A percentile compares a stretch with the other conserved stretches of the same genome.
Conservation (phyloP, 2,113 vertebrate species). For the Leucoraja erinaceus region DNA sequence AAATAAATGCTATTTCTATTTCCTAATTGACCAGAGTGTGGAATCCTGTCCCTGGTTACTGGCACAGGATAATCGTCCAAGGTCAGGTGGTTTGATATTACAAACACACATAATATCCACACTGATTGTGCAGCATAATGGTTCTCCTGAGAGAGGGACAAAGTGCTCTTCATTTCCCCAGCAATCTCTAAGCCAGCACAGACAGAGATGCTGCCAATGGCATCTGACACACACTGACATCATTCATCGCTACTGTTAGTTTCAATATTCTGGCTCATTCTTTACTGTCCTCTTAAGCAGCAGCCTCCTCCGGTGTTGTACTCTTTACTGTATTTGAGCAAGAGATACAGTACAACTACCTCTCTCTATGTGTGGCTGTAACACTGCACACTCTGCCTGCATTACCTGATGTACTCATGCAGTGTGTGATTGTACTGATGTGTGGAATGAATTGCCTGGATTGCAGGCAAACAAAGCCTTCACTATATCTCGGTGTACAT, state of each 20-base stretch:
- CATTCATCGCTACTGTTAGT: background rate
- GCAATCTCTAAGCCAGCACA: background rate
- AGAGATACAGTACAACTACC: too few relatives aligned
- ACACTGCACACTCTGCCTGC: too few relatives aligned
- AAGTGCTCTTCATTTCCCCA: background rate
- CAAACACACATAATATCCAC: background rate
- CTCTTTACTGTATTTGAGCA: background rate
- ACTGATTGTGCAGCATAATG: background rate
- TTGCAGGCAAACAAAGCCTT: too few relatives aligned
- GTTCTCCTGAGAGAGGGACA: too few relatives aligned
- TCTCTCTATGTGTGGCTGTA: too few relatives aligned
- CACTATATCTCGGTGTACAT: too few relatives aligned
- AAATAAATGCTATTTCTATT: background rate
- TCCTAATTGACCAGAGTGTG: background rate
- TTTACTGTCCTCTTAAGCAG: background rate
- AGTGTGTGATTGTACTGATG: too few relatives aligned
- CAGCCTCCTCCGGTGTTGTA: background rate
- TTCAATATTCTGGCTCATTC: background rate
- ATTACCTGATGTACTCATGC: too few relatives aligned
- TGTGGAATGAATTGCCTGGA: too few relatives aligned
- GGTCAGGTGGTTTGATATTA: background rate
- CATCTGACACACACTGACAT: background rate
- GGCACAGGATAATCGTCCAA: background rate
- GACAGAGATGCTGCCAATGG: background rate
- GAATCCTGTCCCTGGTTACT: background rate